Percentiles rank a stretch among this genome's conserved stretches.
Conservation (phyloP, 2,113 vertebrate genomes). For the Setophaga coronata region DNA sequence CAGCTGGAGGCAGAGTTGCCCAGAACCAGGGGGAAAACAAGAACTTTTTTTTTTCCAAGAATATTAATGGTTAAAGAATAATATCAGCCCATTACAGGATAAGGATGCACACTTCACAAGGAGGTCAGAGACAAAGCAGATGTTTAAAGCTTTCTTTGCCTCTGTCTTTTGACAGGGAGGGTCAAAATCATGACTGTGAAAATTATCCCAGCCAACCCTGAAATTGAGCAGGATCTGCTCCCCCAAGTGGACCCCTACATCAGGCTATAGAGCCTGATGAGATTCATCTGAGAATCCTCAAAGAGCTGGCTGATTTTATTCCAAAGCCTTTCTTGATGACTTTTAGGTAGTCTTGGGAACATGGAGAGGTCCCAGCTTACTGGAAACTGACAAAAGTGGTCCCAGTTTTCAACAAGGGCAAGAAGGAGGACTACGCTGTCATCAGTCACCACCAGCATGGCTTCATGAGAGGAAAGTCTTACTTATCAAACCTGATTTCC, state of each 20-base stretch:
- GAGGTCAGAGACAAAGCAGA: background rate
- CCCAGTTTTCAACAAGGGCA: background rate
- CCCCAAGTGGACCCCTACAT: background rate
- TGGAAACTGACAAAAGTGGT: background rate
- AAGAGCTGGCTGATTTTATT: background rate
- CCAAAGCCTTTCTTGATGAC: background rate
- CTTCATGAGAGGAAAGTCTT: background rate
- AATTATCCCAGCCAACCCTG: background rate
- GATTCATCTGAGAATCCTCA: background rate
- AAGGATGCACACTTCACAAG: background rate
- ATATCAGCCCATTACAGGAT: background rate
- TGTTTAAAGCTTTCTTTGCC: background rate
- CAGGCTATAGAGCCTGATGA: background rate
- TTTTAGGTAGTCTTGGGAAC: background rate
- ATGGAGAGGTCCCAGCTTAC: background rate
- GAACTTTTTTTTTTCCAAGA: background rate
- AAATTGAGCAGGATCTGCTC: background rate
- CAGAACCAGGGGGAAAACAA: fast-evolving
- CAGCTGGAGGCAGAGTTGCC: background rate
- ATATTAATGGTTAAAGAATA: background rate
- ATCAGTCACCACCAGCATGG: fast-evolving
- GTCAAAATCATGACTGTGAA: background rate
- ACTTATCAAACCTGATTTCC: background rate
- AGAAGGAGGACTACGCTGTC: background rate
- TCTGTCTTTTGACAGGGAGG: fast-evolving